phyloP scores from a whole-genome alignment of 1,140 invertebrate genomes.

The Rhynchophorus ferrugineus region DNA sequence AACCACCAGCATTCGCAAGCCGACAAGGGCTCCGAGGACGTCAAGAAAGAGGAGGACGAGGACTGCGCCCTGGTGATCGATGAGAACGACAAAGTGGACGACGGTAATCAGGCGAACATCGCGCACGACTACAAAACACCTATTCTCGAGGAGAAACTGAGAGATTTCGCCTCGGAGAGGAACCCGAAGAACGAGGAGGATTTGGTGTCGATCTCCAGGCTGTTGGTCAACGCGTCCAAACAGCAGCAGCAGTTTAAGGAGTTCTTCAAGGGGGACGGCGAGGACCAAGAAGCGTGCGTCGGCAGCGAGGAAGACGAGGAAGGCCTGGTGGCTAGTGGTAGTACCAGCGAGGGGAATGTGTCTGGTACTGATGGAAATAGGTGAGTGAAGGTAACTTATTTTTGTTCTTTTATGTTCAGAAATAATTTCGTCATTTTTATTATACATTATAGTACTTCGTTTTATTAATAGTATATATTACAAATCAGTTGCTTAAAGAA shows the following conservation, averaged over 20 bases:
- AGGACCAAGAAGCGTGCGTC: conserved; percentile 33
- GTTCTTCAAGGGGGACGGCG: conserved; percentile 49
- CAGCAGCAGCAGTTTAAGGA: conserved; percentile 51
- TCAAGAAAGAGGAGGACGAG: conserved; percentile 49
- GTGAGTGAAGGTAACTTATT: conserved; percentile 39
- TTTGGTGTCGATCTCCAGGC: conserved; percentile 66
- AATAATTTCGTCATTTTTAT: too few relatives aligned
- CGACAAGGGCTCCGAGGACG: conserved; percentile 21
- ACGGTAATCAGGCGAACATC: conserved; percentile 12
- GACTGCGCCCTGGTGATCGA: conserved; percentile 64
- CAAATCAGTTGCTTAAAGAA: too few relatives aligned
- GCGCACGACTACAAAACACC: conserved; percentile 17
- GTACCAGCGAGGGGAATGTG: conserved; percentile 68
- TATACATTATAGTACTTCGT: too few relatives aligned
- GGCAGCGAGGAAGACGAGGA: conserved; percentile 62
- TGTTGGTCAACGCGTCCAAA: conserved; percentile 73
- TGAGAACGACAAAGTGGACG: conserved; percentile 44
- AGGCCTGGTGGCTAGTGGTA: conserved; percentile 59
- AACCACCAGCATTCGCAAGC: conserved; percentile 66
- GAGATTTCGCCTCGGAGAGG: conserved; percentile 30
- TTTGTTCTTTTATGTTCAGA: background rate
- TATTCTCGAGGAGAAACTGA: conserved; percentile 36
- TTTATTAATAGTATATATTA: too few relatives aligned
- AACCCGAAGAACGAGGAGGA: conserved; percentile 47
- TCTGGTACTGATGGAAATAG: conserved; percentile 74